Base-by-base conservation (phyloP, 2,797 vertebrate species). In the Falco cherrug region DNA sequence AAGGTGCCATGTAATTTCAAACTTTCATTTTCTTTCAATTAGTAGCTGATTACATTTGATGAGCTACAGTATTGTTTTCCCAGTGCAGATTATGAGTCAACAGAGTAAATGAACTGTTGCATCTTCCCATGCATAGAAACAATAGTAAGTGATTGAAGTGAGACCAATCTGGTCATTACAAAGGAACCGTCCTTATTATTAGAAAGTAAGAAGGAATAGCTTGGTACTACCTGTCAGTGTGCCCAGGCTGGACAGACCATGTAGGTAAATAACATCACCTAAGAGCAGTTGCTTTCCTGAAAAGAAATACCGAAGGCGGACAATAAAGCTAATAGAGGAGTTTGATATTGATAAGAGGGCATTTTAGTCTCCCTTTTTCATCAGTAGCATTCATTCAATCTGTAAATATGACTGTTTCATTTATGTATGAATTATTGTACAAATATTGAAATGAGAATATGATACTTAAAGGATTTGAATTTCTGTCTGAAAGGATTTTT, bases 11-110 rank as follows among this genome's bases (percentile, higher is more conserved):
- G 75, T 95, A 96, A 94, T 97, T 98, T 97, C 91, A 95, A 98
- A 97, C 96, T 97, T 98, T 95, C 81, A 93, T 96, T 97, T 98
- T 96, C 90, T 97, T 97, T 97, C 96, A 98, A 95, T 97, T 97
- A 97, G 84, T 68, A 90, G 90, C 93, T 98, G 96, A 97, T 98
- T 98, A 87, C 89, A 74, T 97, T 97, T 98, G 94, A 97, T 98
- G 96, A 97, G 94, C 93, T 97, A 93, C 96, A 97, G 86, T 92
- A 95, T 98, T 98, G 96, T 97, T 98, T 97, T 95, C 91, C 87
- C 75, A 67, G 37, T 97, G 89, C 82, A 92, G 89, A 96, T 97
- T 97, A 96, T 84, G 96, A 98, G 97, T 98, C 95, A 97, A 90
- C 87, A 90, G 81, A 96, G 93, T 96, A 96, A 97, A 93, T 89